These are phyloP conservation scores for Phrynocephalus forsythii DNA, from an alignment of 2,797 vertebrate genomes.

Conservation along the genomic window DNA sequence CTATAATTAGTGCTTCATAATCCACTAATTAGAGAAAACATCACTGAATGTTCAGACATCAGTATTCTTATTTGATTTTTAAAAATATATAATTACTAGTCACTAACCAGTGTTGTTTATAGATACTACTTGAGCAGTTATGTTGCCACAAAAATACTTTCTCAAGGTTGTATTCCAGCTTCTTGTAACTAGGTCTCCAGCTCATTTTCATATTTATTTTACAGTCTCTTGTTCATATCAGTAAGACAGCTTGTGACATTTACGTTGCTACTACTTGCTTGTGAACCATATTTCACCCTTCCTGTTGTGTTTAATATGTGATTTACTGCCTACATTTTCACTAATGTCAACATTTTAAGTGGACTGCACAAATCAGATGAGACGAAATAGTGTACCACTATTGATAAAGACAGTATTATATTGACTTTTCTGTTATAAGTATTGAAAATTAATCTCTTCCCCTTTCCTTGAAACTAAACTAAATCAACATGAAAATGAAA, in stretches of 20 bases:
- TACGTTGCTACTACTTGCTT: constrained; percentile 22
- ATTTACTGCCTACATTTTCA: constrained; percentile 51
- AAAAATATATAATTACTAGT: constrained; percentile 42
- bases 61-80: constrained; percentile 43
- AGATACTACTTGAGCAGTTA: constrained; percentile 42
- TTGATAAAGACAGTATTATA: constrained; percentile 61
- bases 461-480: constrained; percentile 43
- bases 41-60: constrained; percentile 41
- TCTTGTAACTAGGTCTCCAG: constrained; percentile 19
- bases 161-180: constrained; percentile 49
- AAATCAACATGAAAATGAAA: constrained; percentile 40
- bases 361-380: constrained; percentile 44
- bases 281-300: constrained; percentile 40
- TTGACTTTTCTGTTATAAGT: constrained; percentile 41
- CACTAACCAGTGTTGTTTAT: constrained; percentile 31
- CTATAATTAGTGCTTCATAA: constrained; percentile 52
- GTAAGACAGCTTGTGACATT: constrained; percentile 10
- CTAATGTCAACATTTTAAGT: constrained; percentile 39
- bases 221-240: constrained; percentile 17
- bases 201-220: constrained; percentile 35
- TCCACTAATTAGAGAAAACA: constrained; percentile 33
- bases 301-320: not conserved
- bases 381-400: constrained; percentile 31
- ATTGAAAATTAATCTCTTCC: constrained; percentile 30
- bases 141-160: constrained; percentile 37